Evolutionary conservation across 2,113 vertebrate genomes (phyloP).

Genomic region (Synodontis membranacea): DNA sequence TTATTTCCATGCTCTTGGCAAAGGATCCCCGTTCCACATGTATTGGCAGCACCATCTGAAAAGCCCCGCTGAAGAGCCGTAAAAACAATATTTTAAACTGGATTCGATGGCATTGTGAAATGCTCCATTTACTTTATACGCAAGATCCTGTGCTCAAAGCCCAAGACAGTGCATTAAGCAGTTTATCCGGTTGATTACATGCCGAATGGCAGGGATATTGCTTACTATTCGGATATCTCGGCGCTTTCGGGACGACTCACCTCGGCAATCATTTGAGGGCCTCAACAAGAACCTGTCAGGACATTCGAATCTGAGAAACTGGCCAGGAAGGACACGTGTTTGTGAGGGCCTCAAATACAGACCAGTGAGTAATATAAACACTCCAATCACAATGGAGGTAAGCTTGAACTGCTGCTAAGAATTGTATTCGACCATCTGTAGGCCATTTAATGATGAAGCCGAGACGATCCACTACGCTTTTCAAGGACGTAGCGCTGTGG

Average conservation of each 20-base stretch:
- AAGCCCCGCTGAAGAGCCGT: neutral
- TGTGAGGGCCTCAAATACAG: neutral
- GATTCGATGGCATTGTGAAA: constrained; percentile 2
- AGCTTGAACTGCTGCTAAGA: constrained; percentile 30
- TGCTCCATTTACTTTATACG: constrained; percentile 14
- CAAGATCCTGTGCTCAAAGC: neutral
- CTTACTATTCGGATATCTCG: constrained; percentile 18
- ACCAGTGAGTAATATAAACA: constrained; percentile 18
- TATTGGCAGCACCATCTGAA: neutral
- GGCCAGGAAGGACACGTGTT: constrained; percentile 19
- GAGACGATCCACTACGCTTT: neutral
- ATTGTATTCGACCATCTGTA: neutral
- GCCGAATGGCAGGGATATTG: constrained; percentile 1
- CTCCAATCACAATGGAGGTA: constrained; percentile 35
- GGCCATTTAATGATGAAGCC: neutral
- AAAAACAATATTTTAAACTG: constrained; percentile 21
- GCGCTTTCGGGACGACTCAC: constrained; percentile 10
- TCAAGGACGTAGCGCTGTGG: neutral
- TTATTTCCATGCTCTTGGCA: neutral
- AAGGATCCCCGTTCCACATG: neutral
- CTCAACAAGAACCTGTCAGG: constrained; percentile 23
- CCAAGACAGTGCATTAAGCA: constrained; percentile 5
- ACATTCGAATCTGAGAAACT: constrained; percentile 12
- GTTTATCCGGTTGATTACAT: constrained; percentile 33
- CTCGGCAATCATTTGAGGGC: neutral